Evolutionary conservation across 2,797 vertebrate species (phyloP), one percentile per base, ranked within the genome.

Genomic region (Phoebastria nigripes): DNA sequence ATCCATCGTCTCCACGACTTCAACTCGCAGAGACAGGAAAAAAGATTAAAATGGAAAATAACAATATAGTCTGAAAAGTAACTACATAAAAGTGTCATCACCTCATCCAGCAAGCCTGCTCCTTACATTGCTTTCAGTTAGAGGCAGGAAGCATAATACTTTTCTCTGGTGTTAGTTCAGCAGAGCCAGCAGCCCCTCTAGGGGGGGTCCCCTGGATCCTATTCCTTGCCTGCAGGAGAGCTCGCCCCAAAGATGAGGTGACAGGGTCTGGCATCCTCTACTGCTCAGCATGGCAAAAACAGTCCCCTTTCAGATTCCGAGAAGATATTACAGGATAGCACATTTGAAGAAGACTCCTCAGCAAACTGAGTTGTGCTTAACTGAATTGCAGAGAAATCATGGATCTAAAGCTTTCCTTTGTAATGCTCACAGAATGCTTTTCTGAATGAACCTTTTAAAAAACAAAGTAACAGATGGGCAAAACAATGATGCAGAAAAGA

Each of bases 31-130:
- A 96, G 73, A 93, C 81, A 82, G 96, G 70, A 78, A 82, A 91
- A 97, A 91, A 94, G 86, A 95, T 88, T 82, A 96, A 96, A 94
- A 78, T 91, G 51, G 82, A 91, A 96, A 94, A 96, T 66, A 44
- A 63, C 63, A 77, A 42, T 12, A 31, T 4, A 58, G 71, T 61
- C 92, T 93, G 87, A 94, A 97, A 95, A 91, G 37, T 25, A 56
- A 90, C 80, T 78, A 79, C 6, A 51, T 37, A 54, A 16, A 85
- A 84, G 42, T 54, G 55, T 33, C 90, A 82, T 69, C 87, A 81
- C 89, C 88, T 94, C 87, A 95, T 74, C 94, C 91, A 74, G 95
- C 78, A 71, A 92, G 82, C 44, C 89, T 85, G 71, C 39, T 83
- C 52, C 55, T 46, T 42, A 46, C 39, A 3, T 5, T 51, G 47